phyloP scores from a whole-genome alignment of 2,888 invertebrate species.

The Oscheius myriophilus region DNA sequence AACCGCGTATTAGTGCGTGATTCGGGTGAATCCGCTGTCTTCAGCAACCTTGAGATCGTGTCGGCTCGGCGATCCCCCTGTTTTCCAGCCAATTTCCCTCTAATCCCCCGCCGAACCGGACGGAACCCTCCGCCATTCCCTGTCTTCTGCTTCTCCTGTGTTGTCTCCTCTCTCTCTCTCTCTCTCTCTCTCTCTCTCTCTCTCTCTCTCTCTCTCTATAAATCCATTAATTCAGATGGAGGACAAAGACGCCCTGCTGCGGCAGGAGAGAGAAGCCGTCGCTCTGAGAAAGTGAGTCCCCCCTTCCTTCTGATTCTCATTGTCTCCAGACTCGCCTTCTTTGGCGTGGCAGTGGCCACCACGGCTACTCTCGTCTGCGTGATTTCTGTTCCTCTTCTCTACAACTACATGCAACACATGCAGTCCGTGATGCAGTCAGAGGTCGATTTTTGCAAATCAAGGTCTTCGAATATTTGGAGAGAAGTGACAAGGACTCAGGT shows the following conservation, averaged over 20 bases:
- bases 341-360: constrained; percentile 61
- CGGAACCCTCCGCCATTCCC: constrained; percentile 3
- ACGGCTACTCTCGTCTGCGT: constrained; percentile 61
- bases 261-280: constrained; percentile 21
- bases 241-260: constrained; percentile 9
- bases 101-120: constrained; percentile 23
- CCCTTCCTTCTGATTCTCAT: neutral
- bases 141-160: neutral
- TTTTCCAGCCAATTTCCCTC: constrained; percentile 18
- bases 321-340: constrained; percentile 52
- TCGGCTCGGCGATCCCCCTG: constrained; percentile 17
- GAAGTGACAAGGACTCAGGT: constrained; percentile 61
- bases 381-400: constrained; percentile 63
- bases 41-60: constrained; percentile 7
- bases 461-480: constrained; percentile 61
- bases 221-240: constrained; percentile 7
- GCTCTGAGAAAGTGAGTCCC: constrained; percentile 20
- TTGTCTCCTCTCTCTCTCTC: constrained; percentile 1
- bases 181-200: neutral
- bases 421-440: constrained; percentile 62
- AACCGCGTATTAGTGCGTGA: no score
- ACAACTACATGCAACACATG: constrained; percentile 68
- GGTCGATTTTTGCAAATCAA: constrained; percentile 60
- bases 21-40: neutral
- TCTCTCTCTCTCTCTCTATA: neutral